Evolutionary conservation across 2,113 vertebrate genomes (phyloP), one percentile per base, ranked within the genome.

Genomic region (Chitala chitala): DNA sequence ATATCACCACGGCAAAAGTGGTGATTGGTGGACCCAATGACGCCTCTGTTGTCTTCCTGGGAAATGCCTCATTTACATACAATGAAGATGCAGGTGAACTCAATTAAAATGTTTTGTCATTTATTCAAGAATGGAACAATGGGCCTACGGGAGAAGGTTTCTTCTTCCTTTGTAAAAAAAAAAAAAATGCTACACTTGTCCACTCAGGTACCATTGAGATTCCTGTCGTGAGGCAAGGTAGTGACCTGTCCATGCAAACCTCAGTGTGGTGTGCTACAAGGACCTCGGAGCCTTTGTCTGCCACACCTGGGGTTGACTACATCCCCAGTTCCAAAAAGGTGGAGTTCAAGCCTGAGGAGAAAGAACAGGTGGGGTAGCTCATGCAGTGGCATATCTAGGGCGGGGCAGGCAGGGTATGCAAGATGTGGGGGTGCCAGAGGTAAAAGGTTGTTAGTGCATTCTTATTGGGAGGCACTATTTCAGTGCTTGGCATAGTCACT

Each of bases 281-380:
- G 0, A 91, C 91, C 0, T 93, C 95, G 0, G 95, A 98, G 44
- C 96, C 96, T 0, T 91, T 91, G 0, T 98, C 97, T 0, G 96
- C 96, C 82, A 95, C 90, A 51, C 96, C 97, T 0, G 96, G 95
- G 1, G 82, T 94, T 0, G 97, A 99, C 84, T 99, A 98, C 8
- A 89, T 98, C 72, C 96, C 97, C 72, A 98, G 94, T 83, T 98
- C 97, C 75, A 95, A 92, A 83, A 98, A 97, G 85, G 93, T 99
- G 80, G 93, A 96, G 76, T 98, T 99, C 79, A 92, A 90, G 75
- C 90, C 96, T 0, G 94, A 96, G 36, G 89, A 85, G 82, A 96
- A 93, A 0, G 87, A 93, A 54, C 94, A 98, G 94, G 97, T 98
- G 22, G 24, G 22, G 17, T 69, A 10, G 55, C 46, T 22, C n/a